A percentile compares a stretch with the other conserved stretches of the same genome.
phyloP scores from a whole-genome alignment of 1,140 invertebrate species.

The Lucilia cuprina region DNA sequence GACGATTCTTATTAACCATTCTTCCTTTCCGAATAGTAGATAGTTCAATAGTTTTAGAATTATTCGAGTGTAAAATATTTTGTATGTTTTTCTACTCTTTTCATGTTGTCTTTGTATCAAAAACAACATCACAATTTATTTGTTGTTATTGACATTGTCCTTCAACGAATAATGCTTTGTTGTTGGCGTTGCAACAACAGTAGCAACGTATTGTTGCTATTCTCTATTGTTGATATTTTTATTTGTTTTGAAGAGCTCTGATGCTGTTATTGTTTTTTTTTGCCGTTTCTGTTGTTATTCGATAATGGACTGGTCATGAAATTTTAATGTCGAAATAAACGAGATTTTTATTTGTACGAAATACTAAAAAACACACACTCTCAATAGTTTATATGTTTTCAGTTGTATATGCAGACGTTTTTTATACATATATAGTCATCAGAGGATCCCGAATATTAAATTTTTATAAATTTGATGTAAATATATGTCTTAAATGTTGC shows the following conservation, averaged over 20 bases:
- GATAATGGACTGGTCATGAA: slow-evolving; percentile 17
- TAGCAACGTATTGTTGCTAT: background rate
- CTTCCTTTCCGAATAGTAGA: too few species aligned
- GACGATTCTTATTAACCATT: too few species aligned
- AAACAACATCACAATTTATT: background rate
- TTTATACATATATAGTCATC: background rate
- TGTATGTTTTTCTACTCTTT: background rate
- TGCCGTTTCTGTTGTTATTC: background rate
- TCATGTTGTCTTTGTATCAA: background rate
- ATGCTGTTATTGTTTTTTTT: background rate
- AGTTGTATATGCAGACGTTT: background rate
- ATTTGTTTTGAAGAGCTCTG: background rate
- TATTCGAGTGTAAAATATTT: background rate
- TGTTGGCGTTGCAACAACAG: background rate
- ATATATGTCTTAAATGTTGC: too few species aligned
- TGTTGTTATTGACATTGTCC: slow-evolving; percentile 8
- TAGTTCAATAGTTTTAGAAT: background rate
- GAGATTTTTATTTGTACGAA: background rate
- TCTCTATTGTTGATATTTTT: background rate
- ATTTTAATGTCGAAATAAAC: slow-evolving; percentile 4
- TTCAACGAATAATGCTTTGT: background rate
- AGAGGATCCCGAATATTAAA: too few species aligned
- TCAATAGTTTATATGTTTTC: too few species aligned
- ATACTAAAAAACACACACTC: too few species aligned
- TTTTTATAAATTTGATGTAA: too few species aligned